phyloP scores from a whole-genome alignment of 2,113 vertebrate genomes.

The Malurus elegans region DNA sequence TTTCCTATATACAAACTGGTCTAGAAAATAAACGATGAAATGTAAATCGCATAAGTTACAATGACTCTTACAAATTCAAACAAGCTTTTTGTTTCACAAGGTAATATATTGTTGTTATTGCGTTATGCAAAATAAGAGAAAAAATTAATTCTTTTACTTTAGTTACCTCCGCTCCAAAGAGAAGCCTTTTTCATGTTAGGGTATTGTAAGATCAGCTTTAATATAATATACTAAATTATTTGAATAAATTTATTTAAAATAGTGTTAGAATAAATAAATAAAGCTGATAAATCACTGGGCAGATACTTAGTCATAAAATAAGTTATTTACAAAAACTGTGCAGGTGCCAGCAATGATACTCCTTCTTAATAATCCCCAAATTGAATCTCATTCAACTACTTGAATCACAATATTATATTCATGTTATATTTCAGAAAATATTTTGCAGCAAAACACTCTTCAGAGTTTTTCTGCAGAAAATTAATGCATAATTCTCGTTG shows the following conservation, averaged over 20 bases:
- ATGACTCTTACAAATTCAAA: background rate
- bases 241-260: background rate
- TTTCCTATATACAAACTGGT: background rate
- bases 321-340: background rate
- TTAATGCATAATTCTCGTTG: background rate
- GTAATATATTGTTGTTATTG: background rate
- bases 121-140: background rate
- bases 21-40: background rate
- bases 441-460: background rate
- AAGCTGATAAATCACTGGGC: background rate
- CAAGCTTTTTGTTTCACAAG: background rate
- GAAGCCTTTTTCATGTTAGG: background rate
- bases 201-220: background rate
- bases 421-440: background rate
- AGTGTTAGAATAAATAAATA: background rate
- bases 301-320: background rate
- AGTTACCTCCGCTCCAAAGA: background rate
- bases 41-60: background rate
- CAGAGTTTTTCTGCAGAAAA: background rate
- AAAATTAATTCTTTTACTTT: background rate
- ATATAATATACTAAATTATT: background rate
- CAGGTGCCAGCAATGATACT: background rate
- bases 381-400: background rate
- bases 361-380: background rate
- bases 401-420: background rate